These are phyloP conservation scores for Leptothorax acervorum DNA, from an alignment of 2,888 invertebrate genomes.

Conservation along the genomic window DNA sequence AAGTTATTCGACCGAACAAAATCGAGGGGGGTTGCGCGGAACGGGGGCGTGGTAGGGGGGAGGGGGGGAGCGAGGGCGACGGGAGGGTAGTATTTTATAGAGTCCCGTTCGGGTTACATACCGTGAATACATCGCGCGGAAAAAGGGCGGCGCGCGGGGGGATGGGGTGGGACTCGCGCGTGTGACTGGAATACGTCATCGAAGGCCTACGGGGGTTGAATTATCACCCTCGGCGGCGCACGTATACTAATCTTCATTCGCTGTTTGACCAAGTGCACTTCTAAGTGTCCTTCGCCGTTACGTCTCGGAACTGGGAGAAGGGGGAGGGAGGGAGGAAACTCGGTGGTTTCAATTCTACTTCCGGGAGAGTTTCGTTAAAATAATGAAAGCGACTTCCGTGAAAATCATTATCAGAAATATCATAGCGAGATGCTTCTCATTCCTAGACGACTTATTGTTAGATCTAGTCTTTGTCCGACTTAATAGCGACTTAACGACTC, in stretches of 20 bases:
- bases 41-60: neutral
- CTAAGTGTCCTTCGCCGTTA: constrained; percentile 43
- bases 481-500: neutral
- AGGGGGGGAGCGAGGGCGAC: constrained; percentile 1
- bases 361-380: neutral
- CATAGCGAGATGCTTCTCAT: neutral
- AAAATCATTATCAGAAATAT: neutral
- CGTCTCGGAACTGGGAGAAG: neutral
- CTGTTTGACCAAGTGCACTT: constrained; percentile 59
- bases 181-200: constrained; percentile 84
- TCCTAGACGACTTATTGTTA: neutral
- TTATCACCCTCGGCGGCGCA: constrained; percentile 55
- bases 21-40: constrained; percentile 69
- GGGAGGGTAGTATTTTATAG: constrained; percentile 84
- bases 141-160: constrained; percentile 53
- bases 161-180: constrained; percentile 66
- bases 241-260: constrained; percentile 69
- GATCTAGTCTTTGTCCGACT: neutral
- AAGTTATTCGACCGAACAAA: constrained; percentile 84
- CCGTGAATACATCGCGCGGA: constrained; percentile 84
- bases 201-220: constrained; percentile 57
- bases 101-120: constrained; percentile 84
- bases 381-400: neutral
- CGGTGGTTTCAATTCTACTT: neutral
- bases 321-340: neutral